Evolutionary conservation across 2,888 invertebrate genomes (phyloP).

Genomic region (Autographa gamma): DNA sequence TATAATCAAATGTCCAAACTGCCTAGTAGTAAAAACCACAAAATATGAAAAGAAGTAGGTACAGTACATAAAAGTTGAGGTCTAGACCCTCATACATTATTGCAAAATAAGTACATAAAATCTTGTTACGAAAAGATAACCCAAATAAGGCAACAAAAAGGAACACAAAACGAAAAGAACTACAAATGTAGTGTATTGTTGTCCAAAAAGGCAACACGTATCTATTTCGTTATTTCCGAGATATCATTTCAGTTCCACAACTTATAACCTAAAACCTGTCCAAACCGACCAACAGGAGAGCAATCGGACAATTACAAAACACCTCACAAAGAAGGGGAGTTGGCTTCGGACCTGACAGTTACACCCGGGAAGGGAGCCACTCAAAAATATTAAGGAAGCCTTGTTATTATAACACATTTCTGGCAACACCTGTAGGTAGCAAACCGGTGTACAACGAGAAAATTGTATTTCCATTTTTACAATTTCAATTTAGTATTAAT

Average conservation of each 20-base stretch:
- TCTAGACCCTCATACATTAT: conserved; percentile 4
- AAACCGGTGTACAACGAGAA: conserved; percentile 81
- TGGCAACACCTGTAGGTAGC: conserved; percentile 81
- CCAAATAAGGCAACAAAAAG: not conserved
- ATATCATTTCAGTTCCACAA: conserved; percentile 15
- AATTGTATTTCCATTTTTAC: conserved; percentile 89
- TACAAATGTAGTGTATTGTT: not conserved
- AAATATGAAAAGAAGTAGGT: conserved; percentile 2
- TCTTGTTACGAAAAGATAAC: not conserved
- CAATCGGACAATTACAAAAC: conserved; percentile 56
- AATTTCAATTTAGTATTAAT: conserved; percentile 89
- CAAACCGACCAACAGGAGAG: conserved; percentile 27
- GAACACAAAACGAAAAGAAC: not conserved
- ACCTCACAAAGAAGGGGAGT: conserved; percentile 50
- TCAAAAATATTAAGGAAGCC: conserved; percentile 78
- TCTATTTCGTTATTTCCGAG: conserved; percentile 1
- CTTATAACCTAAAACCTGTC: conserved; percentile 23
- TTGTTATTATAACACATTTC: conserved; percentile 82
- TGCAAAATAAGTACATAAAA: not conserved
- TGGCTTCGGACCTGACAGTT: conserved; percentile 54
- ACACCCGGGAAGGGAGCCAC: conserved; percentile 57
- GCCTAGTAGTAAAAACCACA: not conserved
- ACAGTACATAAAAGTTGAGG: not conserved
- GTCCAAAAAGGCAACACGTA: not conserved
- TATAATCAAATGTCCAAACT: not conserved